Percentiles rank a stretch among this genome's conserved stretches.
These are phyloP conservation scores for Lanistes nyassanus DNA, from an alignment of 1,140 invertebrate genomes.

Conservation along the genomic window DNA sequence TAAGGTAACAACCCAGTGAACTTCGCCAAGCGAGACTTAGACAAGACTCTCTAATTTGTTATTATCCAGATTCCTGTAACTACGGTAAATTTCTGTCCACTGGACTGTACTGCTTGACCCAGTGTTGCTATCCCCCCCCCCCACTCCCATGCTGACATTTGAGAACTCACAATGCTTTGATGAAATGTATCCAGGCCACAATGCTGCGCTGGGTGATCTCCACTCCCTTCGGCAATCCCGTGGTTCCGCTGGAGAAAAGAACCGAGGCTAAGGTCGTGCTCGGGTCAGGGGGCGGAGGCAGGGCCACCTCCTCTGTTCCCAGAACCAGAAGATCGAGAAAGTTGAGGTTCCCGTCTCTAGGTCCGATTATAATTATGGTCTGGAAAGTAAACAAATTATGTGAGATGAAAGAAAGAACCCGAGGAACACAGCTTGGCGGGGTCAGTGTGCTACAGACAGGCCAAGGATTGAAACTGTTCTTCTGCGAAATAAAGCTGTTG, in stretches of 20 bases:
- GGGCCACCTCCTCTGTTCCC: not conserved
- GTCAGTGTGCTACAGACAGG: too few relatives aligned
- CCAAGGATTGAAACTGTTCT: not conserved
- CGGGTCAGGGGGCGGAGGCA: not conserved
- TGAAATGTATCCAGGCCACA: conserved; percentile 66
- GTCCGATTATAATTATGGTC: not conserved
- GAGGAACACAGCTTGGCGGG: too few relatives aligned
- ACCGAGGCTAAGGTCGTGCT: not conserved
- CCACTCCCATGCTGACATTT: not conserved
- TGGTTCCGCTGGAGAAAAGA: conserved; percentile 3
- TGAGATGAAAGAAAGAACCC: too few relatives aligned
- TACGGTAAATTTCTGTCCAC: not conserved
- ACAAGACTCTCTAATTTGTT: too few relatives aligned
- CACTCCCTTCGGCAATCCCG: not conserved
- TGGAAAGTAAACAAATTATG: not conserved
- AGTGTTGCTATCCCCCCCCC: not conserved
- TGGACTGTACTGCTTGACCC: not conserved
- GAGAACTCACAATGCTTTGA: not conserved
- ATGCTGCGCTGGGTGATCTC: conserved; percentile 4
- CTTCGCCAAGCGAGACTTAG: too few relatives aligned
- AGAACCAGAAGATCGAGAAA: not conserved
- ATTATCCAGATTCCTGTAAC: too few relatives aligned
- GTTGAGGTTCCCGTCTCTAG: not conserved
- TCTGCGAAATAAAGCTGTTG: not conserved
- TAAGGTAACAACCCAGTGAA: too few relatives aligned